Base-by-base conservation (phyloP, 1,140 invertebrate genomes). In the Drosophila willistoni region DNA sequence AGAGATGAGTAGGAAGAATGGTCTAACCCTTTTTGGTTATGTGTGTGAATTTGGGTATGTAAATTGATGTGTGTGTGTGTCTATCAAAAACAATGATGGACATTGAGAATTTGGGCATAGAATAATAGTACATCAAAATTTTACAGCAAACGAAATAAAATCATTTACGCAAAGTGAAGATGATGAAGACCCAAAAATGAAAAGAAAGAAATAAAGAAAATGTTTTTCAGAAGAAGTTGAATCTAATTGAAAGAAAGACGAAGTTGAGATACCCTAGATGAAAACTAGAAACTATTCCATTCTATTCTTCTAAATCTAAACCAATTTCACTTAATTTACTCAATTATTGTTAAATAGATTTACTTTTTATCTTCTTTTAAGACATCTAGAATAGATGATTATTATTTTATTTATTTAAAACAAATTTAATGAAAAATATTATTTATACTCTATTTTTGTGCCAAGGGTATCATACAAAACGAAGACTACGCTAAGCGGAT, bases 71-170 rank as follows among this genome's bases (percentile, higher is more conserved):
- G 12, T 42, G 17, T 62, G 33, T 80, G 64, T 77, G 64, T 73
- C 71, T 80, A 87, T 82, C 84, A 87, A 87, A 87, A 87, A 86
- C 85, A 87, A 87, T 87, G 81, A 87, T 63, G 84, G 84, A 87
- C 77, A 90, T 64, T 89, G 64, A 65, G 61, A 56, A 64, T 69
- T 77, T 69, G 79, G 83, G 84, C 84, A 74, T 87, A 84, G 77
- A 87, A 87, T 87, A 87, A 87, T 87, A 87, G 83, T 84, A 89
- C 81, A 89, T 87, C 73, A 87, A 87, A 79, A 89, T 78, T 78
- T 84, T 89, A 78, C 83, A 87, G 73, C 63, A 75, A 65, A 57
- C 47, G 60, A 89, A 89, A 84, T 87, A 67, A 89, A 89, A 87
- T 89, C 85, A 87, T 87, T 89, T 87, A 89, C 84, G 84, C 84